phyloP scores from a whole-genome alignment of 2,888 invertebrate genomes.

The Erebia palarica region DNA sequence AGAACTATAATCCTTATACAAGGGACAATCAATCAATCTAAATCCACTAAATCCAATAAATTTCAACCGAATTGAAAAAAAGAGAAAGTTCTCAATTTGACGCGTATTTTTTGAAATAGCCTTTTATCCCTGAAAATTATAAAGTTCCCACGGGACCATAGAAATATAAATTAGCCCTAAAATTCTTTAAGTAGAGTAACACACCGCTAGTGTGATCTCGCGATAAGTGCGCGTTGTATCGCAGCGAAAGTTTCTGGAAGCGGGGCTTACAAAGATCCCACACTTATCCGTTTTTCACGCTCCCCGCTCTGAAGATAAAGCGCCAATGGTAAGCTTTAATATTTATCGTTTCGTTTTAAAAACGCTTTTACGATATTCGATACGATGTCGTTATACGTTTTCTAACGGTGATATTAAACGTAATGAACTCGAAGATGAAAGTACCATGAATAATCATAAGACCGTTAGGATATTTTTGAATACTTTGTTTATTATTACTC shows the following conservation, averaged over 20 bases:
- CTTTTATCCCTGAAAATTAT: too few relatives aligned
- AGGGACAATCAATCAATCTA: too few relatives aligned
- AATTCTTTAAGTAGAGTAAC: not conserved
- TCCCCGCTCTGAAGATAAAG: conserved; percentile 65
- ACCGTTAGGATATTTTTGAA: too few relatives aligned
- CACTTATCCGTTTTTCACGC: conserved; percentile 73
- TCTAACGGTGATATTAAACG: too few relatives aligned
- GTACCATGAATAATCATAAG: too few relatives aligned
- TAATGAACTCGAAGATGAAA: too few relatives aligned
- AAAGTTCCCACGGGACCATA: too few relatives aligned
- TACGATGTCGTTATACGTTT: not conserved
- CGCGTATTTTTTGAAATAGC: not conserved
- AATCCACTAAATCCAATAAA: too few relatives aligned
- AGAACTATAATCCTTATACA: too few relatives aligned
- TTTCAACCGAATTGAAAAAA: not conserved
- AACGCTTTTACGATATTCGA: not conserved
- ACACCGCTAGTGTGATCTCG: conserved; percentile 13
- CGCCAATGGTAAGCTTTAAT: conserved; percentile 67
- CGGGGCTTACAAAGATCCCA: conserved; percentile 62
- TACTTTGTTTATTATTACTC: too few relatives aligned
- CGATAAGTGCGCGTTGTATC: conserved; percentile 26
- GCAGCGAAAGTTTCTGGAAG: conserved; percentile 38
- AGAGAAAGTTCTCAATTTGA: not conserved
- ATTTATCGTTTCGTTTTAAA: conserved; percentile 57
- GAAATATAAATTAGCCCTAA: too few relatives aligned